These are phyloP conservation scores for Apis dorsata DNA, from an alignment of 1,140 invertebrate genomes.

Conservation along the genomic window DNA sequence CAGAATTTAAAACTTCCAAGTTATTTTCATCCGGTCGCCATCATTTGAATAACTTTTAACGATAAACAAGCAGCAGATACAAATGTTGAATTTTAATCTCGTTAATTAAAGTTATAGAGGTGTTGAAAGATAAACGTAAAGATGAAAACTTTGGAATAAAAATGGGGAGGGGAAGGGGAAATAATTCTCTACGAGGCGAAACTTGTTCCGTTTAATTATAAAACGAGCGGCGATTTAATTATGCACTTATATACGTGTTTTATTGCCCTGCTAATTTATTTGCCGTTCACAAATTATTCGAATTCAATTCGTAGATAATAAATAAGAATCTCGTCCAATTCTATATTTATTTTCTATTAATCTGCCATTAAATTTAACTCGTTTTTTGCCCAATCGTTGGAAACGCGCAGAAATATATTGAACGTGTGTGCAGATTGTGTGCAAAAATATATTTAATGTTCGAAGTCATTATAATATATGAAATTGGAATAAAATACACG, in stretches of 20 bases:
- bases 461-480: too few relatives aligned
- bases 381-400: too few relatives aligned
- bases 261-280: background rate
- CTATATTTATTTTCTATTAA: too few relatives aligned
- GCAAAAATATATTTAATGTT: too few relatives aligned
- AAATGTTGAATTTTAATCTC: constrained; percentile 2
- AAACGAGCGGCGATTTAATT: constrained; percentile 9
- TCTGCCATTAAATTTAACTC: too few relatives aligned
- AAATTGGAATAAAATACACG: too few relatives aligned
- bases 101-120: background rate
- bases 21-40: background rate
- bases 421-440: too few relatives aligned
- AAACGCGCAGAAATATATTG: too few relatives aligned
- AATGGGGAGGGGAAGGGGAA: too few relatives aligned
- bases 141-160: background rate
- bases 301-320: background rate
- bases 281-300: too few relatives aligned
- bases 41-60: background rate
- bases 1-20: background rate
- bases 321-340: background rate
- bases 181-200: background rate
- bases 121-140: constrained; percentile 18
- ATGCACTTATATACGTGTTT: background rate
- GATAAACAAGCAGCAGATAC: constrained; percentile 11
- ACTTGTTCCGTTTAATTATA: constrained; percentile 6